Evolutionary conservation across 2,888 invertebrate species (phyloP), one percentile per base, ranked within the genome.

Genomic region (Polyommatus icarus): DNA sequence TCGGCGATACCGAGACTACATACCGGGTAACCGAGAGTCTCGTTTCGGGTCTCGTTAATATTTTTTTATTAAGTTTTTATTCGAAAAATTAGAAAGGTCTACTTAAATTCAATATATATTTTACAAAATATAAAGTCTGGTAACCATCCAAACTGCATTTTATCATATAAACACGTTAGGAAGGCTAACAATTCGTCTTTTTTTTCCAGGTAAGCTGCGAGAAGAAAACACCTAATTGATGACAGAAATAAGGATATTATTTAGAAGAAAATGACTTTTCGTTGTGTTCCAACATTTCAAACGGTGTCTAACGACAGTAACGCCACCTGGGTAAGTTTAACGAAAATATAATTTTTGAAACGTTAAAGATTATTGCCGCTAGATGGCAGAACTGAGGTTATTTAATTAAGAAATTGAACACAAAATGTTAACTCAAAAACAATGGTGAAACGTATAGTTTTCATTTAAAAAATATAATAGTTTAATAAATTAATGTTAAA

Each of bases 201-300:
- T 95, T 94, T 93, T 95, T 95, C 94, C 95, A 95, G 95, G 95
- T 95, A 95, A 95, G 95, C 95, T 95, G 95, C 95, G 94, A 95
- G 90, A 93, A 91, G 89, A 91, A 89, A 84, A 84, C 86, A 71
- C 76, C 79, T 81, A 80, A 81, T 82, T 82, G 83, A 84, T 85
- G 85, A 83, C 84, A 85, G 81, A 85, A 84, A 83, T 86, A 84
- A 84, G 85, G 84, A 84, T 87, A 83, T 84, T 83, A 50, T 85
- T 85, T 79, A 78, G 82, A 82, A 87, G 87, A 94, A 89, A 88
- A 96, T 96, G 96, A 96, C 96, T 89, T 96, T 96, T 90, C 95
- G 96, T 85, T 96, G 96, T 92, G 95, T 96, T 86, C 96, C 96
- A 86, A 95, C 95, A 85, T 95, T 95, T 90, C 96, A 96, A 94